phyloP scores from a whole-genome alignment of 2,113 vertebrate genomes.

The Phrynocephalus versicolor region DNA sequence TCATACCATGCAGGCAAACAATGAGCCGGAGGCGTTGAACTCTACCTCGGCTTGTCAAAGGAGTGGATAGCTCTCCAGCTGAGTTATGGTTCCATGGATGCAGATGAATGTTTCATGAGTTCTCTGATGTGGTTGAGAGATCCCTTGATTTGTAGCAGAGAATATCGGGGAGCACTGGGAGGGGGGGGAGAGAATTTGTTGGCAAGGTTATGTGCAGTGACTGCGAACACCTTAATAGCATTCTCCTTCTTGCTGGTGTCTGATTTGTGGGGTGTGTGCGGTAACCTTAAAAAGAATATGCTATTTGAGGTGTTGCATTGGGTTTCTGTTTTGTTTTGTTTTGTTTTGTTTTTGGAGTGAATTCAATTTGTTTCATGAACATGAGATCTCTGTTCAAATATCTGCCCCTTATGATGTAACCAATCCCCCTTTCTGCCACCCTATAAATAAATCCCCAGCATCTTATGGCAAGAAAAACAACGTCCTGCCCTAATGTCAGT shows the following conservation, averaged over 20 bases:
- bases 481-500: not conserved
- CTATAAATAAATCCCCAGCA: conserved; percentile 2
- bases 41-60: conserved; percentile 37
- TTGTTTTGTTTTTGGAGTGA: not conserved
- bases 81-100: conserved; percentile 40
- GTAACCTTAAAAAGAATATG: conserved; percentile 1
- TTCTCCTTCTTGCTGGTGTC: not conserved
- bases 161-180: conserved; percentile 19
- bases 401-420: conserved; percentile 43
- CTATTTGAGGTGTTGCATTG: not conserved
- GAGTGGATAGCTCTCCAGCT: conserved; percentile 29
- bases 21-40: conserved; percentile 8
- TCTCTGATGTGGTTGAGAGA: conserved; percentile 40
- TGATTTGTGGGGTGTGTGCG: not conserved
- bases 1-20: conserved; percentile 3
- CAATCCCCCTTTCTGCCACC: conserved; percentile 16
- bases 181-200: conserved; percentile 25
- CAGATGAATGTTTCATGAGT: conserved; percentile 44
- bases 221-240: conserved; percentile 30
- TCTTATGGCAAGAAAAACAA: conserved; percentile 31
- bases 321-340: not conserved
- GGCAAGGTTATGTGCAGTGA: conserved; percentile 35
- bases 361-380: conserved; percentile 1
- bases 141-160: conserved; percentile 37
- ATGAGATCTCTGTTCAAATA: not conserved